Percentiles rank a stretch among this genome's conserved stretches.
These are phyloP conservation scores for Brachionichthys hirsutus DNA, from an alignment of 2,113 vertebrate species.

Conservation along the genomic window DNA sequence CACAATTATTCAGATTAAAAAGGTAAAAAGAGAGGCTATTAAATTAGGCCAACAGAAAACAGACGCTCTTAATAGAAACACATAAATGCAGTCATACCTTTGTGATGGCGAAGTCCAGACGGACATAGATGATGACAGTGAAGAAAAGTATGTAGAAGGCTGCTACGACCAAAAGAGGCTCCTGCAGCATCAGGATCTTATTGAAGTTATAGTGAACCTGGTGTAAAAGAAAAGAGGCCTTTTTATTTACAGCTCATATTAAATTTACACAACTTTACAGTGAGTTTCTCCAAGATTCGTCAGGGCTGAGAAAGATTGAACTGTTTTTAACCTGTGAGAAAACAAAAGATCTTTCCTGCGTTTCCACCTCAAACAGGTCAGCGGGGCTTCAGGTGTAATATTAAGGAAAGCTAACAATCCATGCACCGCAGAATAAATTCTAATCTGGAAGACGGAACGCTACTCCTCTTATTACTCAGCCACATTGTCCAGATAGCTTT, in stretches of 20 bases:
- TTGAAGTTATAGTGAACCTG: slow-evolving; percentile 97
- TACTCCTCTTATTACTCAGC: no score
- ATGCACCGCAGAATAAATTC: no score
- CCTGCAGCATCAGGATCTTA: slow-evolving; percentile 97
- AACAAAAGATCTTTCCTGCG: background rate
- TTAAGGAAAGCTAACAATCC: no score
- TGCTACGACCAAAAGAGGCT: slow-evolving; percentile 93
- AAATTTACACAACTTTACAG: background rate
- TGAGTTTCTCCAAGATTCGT: background rate
- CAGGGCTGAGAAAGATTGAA: background rate
- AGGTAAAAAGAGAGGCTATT: no score
- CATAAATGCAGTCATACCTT: slow-evolving; percentile 81
- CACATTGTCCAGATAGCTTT: no score
- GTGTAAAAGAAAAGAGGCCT: background rate
- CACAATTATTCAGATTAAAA: no score
- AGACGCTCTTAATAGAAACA: background rate
- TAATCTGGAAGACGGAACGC: no score
- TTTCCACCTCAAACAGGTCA: no score
- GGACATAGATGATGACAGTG: slow-evolving; percentile 94
- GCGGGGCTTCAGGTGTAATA: no score
- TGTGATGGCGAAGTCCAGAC: slow-evolving; percentile 97
- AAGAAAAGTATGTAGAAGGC: slow-evolving; percentile 98
- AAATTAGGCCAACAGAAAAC: background rate
- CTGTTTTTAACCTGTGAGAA: no score
- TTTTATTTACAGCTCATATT: background rate